Base-by-base conservation (phyloP, 1,140 invertebrate genomes). In the Ectropis grisescens region DNA sequence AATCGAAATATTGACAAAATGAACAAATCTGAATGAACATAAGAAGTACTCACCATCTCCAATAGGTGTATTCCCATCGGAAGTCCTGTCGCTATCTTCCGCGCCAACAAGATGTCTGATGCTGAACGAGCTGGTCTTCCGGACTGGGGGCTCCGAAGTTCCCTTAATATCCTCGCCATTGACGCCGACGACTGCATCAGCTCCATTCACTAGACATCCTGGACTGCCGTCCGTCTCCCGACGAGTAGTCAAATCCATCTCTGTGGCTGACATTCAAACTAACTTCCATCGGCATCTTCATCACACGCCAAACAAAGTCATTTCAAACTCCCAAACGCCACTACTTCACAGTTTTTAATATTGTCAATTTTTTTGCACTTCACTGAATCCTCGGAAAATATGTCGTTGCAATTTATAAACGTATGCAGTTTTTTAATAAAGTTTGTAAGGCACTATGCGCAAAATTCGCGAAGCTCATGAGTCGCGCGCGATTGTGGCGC, bases 231-330 rank as follows among this genome's bases (percentile, higher is more conserved):
- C 66, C 28, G 37, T 15, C 37, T 50, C 58, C 7, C 75, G 61
- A 23, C 71, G 64, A 28, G 70, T 79, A 6, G 75, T 80, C 56
- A 80, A 58, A 64, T 80, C 75, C 75, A 80, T 80, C 41, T 66
- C 70, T 44, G 37, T 46, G 8, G 16, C 16, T 19, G 16, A 19
- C 16, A 19, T 19, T 19, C 16, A 19, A 19, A 19, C 3, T 8
- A 19, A 8, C 36, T 42, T 24, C 16, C 2, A 14, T 25, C 35
- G 28, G 19, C 39, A 41, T 41, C 25, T 34, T 41, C 30, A 31
- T 40, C 15, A 12, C 29, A 24, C 30, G 14, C 35, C 11, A 13
- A 28, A 23, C 10, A 26, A 38, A 33, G 10, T 19, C 38, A 33
- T 40, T 34, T 33, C 25, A 16, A 13, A 27, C 15, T 19, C 6